Evolutionary conservation across 2,113 vertebrate species (phyloP).

Genomic region (Actenoides lindsayi): DNA sequence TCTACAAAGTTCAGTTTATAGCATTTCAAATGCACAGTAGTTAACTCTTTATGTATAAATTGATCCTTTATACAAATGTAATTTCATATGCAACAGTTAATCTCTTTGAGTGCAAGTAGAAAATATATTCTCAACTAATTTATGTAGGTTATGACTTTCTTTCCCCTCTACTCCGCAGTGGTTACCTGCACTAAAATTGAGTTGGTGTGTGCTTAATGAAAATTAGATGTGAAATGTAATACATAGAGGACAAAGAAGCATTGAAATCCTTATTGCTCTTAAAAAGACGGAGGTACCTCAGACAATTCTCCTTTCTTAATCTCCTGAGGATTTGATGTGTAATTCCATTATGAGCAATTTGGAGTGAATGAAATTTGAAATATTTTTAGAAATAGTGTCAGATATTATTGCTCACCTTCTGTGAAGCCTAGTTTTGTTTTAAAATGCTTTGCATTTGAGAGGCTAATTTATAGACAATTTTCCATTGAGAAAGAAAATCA

Average conservation of each 20-base stretch:
- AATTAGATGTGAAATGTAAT: constrained; percentile 62
- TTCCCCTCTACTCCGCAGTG: not conserved
- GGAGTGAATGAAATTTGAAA: not conserved
- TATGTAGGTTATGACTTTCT: not conserved
- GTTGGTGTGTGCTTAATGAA: constrained; percentile 33
- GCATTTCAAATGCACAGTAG: not conserved
- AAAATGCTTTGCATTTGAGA: not conserved
- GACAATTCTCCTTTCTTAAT: constrained; percentile 28
- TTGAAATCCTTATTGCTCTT: constrained; percentile 31
- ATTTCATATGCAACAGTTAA: constrained; percentile 25
- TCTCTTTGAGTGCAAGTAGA: not conserved
- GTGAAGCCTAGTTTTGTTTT: not conserved
- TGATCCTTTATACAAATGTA: constrained; percentile 27
- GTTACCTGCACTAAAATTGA: constrained; percentile 9
- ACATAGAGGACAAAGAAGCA: constrained; percentile 38
- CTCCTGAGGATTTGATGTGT: not conserved
- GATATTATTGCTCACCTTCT: not conserved
- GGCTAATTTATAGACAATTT: constrained; percentile 4
- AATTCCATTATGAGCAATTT: not conserved
- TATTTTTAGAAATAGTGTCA: not conserved
- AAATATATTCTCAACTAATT: constrained; percentile 19
- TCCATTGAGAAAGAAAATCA: not conserved
- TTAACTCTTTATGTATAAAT: constrained; percentile 38
- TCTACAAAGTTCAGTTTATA: constrained; percentile 4
- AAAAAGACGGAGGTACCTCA: constrained; percentile 39